phyloP scores from a whole-genome alignment of 53 echinoderm and acorn worm species.

The Temnopleurus reevesii region DNA sequence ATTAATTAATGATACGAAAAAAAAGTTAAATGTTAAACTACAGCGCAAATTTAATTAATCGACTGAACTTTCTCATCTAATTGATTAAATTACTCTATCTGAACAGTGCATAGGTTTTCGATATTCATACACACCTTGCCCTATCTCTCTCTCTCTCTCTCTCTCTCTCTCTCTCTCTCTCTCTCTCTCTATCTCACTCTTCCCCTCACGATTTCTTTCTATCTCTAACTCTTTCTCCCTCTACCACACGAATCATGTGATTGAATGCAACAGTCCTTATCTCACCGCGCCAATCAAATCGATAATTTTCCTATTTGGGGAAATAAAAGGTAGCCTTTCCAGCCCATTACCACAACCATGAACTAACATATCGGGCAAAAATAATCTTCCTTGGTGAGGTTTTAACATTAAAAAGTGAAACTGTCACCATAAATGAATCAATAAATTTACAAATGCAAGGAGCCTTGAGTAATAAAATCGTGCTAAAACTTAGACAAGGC shows the following conservation, averaged over 20 bases:
- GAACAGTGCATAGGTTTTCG: background rate
- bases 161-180: background rate
- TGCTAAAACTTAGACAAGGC: too few relatives aligned
- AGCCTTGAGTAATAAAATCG: too few relatives aligned
- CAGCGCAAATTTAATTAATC: too few relatives aligned
- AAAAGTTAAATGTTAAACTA: too few relatives aligned
- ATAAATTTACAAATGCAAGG: too few relatives aligned
- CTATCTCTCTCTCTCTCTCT: background rate
- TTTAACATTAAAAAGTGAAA: too few relatives aligned
- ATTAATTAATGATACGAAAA: too few relatives aligned
- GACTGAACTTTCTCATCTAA: too few relatives aligned
- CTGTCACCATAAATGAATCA: background rate
- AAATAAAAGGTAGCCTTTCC: background rate
- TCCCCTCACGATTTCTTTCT: background rate
- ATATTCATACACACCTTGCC: background rate
- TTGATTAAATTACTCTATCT: background rate
- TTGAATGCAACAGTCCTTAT: background rate
- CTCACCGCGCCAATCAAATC: background rate
- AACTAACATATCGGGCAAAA: background rate
- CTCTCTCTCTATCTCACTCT: background rate
- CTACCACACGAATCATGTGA: background rate
- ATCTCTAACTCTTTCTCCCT: background rate
- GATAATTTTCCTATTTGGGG: background rate
- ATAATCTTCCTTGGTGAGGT: background rate
- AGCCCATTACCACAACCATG: background rate